phyloP scores from a whole-genome alignment of 2,888 invertebrate genomes.

The Patella caerulea region DNA sequence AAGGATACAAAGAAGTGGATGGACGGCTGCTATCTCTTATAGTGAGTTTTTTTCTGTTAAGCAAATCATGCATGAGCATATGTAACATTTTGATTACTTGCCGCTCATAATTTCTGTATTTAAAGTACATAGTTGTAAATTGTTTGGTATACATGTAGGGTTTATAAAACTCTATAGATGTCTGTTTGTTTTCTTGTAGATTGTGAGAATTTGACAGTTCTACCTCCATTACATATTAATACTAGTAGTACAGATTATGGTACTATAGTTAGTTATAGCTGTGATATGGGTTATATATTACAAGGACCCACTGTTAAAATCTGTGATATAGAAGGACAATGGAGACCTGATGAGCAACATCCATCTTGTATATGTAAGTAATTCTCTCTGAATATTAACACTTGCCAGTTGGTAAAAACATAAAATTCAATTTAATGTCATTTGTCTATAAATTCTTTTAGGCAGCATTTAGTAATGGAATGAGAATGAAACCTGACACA shows the following conservation, averaged over 20 bases:
- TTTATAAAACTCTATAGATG: background rate
- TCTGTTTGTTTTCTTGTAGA: constrained; percentile 34
- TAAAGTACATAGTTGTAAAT: background rate
- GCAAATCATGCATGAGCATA: background rate
- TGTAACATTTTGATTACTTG: background rate
- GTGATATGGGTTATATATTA: constrained; percentile 53
- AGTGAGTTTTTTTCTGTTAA: constrained; percentile 40
- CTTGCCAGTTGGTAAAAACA: too few relatives aligned
- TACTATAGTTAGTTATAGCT: constrained; percentile 47
- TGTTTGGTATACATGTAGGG: constrained; percentile 3
- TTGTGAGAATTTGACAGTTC: constrained; percentile 37
- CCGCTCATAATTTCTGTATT: background rate
- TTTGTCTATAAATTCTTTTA: too few relatives aligned
- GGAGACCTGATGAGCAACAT: constrained; percentile 40
- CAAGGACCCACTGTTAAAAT: constrained; percentile 42
- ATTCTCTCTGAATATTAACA: background rate
- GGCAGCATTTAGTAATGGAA: too few relatives aligned
- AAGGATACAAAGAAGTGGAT: constrained; percentile 45
- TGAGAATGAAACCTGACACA: too few relatives aligned
- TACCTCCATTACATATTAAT: constrained; percentile 30
- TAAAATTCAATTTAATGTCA: too few relatives aligned
- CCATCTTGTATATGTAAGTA: constrained; percentile 55
- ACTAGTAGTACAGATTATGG: constrained; percentile 38
- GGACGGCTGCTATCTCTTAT: constrained; percentile 56
- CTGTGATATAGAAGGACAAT: constrained; percentile 57